Evolutionary conservation across 2,888 invertebrate species (phyloP).

Genomic region (Cataglyphis altisquamis): DNA sequence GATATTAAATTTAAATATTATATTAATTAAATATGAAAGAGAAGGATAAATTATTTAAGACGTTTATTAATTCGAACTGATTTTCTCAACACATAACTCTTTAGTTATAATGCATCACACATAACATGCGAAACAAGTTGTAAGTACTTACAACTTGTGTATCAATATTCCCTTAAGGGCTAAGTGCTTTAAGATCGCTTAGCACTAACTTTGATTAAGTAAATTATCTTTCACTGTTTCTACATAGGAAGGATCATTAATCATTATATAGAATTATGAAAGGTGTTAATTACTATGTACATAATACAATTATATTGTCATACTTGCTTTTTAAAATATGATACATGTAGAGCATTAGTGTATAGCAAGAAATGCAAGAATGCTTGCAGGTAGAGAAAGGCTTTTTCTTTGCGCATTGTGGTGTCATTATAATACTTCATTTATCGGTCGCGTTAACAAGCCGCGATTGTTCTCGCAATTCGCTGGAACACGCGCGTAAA

Average conservation of each 20-base stretch:
- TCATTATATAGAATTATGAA: constrained; percentile 21
- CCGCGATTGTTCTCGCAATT: constrained; percentile 53
- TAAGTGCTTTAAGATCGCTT: constrained; percentile 37
- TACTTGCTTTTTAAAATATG: background rate
- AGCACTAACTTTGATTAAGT: constrained; percentile 22
- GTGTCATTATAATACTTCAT: constrained; percentile 56
- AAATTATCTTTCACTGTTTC: constrained; percentile 29
- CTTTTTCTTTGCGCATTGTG: constrained; percentile 25
- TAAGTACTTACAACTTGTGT: constrained; percentile 44
- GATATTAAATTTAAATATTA: constrained; percentile 14
- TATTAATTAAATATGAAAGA: background rate
- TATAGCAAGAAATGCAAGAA: constrained; percentile 26
- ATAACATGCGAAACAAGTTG: constrained; percentile 3
- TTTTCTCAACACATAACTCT: constrained; percentile 18
- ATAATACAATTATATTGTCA: constrained; percentile 17
- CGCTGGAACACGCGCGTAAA: constrained; percentile 28
- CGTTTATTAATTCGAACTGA: constrained; percentile 11
- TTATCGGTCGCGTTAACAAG: constrained; percentile 54
- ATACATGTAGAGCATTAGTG: background rate
- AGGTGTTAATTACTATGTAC: constrained; percentile 24
- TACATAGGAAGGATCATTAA: constrained; percentile 16
- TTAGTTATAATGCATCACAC: constrained; percentile 19
- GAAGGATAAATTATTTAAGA: background rate
- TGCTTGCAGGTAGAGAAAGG: background rate
- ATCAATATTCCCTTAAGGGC: constrained; percentile 33